Conservation (phyloP, 2,797 vertebrate species). For the Psittacula derbiana region DNA sequence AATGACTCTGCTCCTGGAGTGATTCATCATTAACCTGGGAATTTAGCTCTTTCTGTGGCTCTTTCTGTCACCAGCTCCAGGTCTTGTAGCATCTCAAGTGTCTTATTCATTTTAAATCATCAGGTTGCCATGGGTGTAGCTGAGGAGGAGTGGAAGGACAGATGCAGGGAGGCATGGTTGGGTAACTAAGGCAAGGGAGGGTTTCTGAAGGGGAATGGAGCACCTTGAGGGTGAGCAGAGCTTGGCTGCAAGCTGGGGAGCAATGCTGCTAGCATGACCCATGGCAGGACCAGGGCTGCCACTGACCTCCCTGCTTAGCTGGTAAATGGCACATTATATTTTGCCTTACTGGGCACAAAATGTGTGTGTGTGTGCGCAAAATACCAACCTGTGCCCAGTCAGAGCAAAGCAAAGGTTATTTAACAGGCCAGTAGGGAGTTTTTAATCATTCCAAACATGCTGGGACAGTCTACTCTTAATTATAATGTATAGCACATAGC, state of each 20-base stretch:
- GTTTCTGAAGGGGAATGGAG: neutral
- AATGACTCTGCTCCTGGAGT: neutral
- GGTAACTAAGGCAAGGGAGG: neutral
- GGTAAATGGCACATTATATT: neutral
- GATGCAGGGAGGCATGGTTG: accelerated
- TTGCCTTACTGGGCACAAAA: neutral
- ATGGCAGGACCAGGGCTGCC: neutral
- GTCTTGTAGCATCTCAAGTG: neutral
- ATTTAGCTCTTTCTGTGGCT: neutral
- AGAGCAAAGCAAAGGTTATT: neutral
- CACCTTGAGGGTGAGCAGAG: neutral
- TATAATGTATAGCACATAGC: neutral
- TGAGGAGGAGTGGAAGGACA: neutral
- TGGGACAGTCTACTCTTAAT: neutral
- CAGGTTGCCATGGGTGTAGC: neutral
- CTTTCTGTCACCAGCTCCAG: neutral
- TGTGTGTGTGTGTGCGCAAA: neutral
- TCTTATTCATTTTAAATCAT: neutral
- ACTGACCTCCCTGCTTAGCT: neutral
- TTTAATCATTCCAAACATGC: neutral
- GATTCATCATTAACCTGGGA: neutral
- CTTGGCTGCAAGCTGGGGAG: neutral
- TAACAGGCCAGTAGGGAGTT: neutral
- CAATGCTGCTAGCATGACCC: neutral
- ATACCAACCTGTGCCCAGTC: neutral